Evolutionary conservation across 2,113 vertebrate genomes (phyloP).

Genomic region (Alethe diademata): DNA sequence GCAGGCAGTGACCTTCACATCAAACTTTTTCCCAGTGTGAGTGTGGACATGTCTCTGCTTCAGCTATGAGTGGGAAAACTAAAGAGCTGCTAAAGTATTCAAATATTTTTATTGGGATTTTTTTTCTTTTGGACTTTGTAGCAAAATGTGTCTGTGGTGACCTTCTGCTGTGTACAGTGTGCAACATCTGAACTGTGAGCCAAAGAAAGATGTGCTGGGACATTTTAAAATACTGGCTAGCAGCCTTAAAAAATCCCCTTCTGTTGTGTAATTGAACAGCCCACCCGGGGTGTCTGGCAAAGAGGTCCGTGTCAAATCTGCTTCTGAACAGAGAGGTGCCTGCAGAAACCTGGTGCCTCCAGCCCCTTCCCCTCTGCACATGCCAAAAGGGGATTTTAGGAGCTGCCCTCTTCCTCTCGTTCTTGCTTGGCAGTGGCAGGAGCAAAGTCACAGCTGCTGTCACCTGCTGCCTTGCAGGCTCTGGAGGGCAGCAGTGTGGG

Average conservation of each 20-base stretch:
- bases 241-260: background rate
- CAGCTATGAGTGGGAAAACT: background rate
- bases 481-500: background rate
- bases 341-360: background rate
- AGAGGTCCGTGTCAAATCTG: accelerated
- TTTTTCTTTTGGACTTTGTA: background rate
- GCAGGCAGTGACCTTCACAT: background rate
- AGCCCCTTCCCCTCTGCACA: background rate
- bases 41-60: background rate
- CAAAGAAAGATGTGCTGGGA: background rate
- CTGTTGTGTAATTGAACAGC: background rate
- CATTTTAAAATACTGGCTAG: background rate
- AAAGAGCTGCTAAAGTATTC: background rate
- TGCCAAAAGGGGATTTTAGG: background rate
- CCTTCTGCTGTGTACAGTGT: background rate
- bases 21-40: background rate
- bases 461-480: background rate
- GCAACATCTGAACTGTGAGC: background rate
- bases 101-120: background rate
- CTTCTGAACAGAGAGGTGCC: background rate
- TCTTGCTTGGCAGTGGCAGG: background rate
- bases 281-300: background rate
- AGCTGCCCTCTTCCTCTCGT: background rate
- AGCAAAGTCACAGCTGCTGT: accelerated
- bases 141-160: background rate